Conservation (phyloP, 2,888 invertebrate genomes). For the Aproaerema taeniolella region DNA sequence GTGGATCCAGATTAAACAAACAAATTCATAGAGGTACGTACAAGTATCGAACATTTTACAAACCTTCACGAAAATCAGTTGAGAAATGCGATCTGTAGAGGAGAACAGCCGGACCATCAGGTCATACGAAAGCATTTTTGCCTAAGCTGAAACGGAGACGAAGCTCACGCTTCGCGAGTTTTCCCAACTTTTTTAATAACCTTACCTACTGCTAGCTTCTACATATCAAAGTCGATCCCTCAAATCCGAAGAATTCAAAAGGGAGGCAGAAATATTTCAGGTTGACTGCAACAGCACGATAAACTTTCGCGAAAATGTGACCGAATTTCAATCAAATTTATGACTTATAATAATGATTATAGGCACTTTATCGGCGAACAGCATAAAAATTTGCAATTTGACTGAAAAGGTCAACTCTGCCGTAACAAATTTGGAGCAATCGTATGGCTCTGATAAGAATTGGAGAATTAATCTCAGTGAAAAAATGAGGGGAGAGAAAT, state of each 20-base stretch:
- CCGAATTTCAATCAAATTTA: constrained; percentile 77
- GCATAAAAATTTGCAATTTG: constrained; percentile 73
- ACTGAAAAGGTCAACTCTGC: constrained; percentile 73
- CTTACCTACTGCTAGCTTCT: too few species aligned
- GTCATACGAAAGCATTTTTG: neutral
- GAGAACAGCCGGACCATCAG: too few species aligned
- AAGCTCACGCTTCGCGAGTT: neutral
- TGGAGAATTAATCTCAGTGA: constrained; percentile 66
- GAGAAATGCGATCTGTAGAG: too few species aligned
- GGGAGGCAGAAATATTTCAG: constrained; percentile 28
- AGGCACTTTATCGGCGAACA: constrained; percentile 67
- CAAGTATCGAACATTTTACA: neutral
- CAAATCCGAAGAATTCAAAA: neutral
- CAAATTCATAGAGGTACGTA: too few species aligned
- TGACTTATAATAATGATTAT: constrained; percentile 76
- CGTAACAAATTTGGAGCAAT: constrained; percentile 73
- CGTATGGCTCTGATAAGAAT: constrained; percentile 72
- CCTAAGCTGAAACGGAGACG: too few species aligned
- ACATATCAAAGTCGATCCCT: too few species aligned
- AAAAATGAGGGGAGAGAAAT: constrained; percentile 47
- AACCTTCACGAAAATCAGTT: too few species aligned
- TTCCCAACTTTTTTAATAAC: neutral
- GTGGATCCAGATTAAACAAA: too few species aligned
- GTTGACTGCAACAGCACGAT: constrained; percentile 70
- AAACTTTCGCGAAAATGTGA: constrained; percentile 69